Evolutionary conservation across 2,797 vertebrate genomes (phyloP).

Genomic region (Heterohyrax brucei): DNA sequence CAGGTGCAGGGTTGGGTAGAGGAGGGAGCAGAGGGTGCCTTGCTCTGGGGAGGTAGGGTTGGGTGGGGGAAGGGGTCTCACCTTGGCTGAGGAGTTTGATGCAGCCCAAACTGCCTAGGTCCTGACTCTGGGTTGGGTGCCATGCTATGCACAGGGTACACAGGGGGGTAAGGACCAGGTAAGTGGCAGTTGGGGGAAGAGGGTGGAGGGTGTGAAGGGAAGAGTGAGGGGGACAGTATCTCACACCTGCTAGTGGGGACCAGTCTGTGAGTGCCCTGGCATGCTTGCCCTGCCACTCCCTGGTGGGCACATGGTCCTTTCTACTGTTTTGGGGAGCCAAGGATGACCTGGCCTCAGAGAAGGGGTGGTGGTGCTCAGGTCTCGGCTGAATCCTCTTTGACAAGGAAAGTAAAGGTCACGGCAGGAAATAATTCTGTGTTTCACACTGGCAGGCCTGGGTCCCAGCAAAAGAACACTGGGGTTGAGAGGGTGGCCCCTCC

Average conservation of each 20-base stretch:
- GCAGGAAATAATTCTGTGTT: conserved; percentile 78
- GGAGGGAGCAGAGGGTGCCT: background rate
- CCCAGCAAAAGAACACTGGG: conserved; percentile 58
- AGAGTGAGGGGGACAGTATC: background rate
- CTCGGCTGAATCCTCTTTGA: conserved; percentile 64
- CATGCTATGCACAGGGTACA: no score
- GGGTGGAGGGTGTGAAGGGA: background rate
- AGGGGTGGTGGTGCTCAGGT: background rate
- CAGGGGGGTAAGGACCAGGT: background rate
- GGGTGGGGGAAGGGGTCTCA: background rate
- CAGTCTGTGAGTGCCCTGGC: rapidly evolving
- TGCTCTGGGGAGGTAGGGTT: rapidly evolving
- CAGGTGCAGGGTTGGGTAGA: no score
- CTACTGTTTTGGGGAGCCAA: background rate
- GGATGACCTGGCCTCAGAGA: background rate
- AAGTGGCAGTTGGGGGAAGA: background rate
- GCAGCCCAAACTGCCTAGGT: background rate
- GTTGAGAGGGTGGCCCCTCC: conserved; percentile 72
- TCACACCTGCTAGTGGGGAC: background rate
- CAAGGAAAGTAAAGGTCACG: conserved; percentile 79
- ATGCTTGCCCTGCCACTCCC: no score
- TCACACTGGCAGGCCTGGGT: conserved; percentile 22
- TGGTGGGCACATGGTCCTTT: background rate
- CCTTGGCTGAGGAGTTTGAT: background rate
- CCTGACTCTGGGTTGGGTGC: background rate